phyloP scores from a whole-genome alignment of 1,140 invertebrate genomes.

The Pachypeltis micranthus region DNA sequence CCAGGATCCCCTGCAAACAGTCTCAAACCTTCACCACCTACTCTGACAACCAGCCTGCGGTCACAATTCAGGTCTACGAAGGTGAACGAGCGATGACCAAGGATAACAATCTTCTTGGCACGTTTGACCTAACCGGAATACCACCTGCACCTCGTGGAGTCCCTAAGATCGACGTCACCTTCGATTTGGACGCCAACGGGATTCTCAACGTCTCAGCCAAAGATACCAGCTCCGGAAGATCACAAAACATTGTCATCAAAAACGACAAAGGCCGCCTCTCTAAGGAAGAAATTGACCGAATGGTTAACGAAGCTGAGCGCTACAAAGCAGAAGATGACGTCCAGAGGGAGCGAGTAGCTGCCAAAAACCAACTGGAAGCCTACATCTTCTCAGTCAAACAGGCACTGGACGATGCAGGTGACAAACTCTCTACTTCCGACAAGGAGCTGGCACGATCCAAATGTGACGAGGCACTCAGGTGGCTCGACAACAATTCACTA shows the following conservation, averaged over 20 bases:
- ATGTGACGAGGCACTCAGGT: slow-evolving; percentile 41
- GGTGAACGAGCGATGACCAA: slow-evolving; percentile 53
- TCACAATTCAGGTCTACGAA: slow-evolving; percentile 53
- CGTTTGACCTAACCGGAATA: slow-evolving; percentile 58
- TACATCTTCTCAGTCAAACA: slow-evolving; percentile 70
- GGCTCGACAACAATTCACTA: slow-evolving; percentile 50
- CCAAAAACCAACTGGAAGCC: slow-evolving; percentile 67
- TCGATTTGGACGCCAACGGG: slow-evolving; percentile 68
- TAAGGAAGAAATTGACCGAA: slow-evolving; percentile 83
- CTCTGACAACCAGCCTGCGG: slow-evolving; percentile 54
- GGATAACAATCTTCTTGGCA: slow-evolving; percentile 66
- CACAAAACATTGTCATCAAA: slow-evolving; percentile 71
- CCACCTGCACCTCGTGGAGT: slow-evolving; percentile 45
- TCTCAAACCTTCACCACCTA: slow-evolving; percentile 43
- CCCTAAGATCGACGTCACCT: slow-evolving; percentile 41
- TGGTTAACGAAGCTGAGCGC: slow-evolving; percentile 67
- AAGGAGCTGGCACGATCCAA: slow-evolving; percentile 35
- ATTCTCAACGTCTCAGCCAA: slow-evolving; percentile 68
- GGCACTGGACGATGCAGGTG: slow-evolving; percentile 26
- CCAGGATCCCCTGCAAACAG: slow-evolving; percentile 42
- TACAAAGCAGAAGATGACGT: slow-evolving; percentile 42
- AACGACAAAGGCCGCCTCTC: slow-evolving; percentile 86
- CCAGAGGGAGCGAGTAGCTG: slow-evolving; percentile 44
- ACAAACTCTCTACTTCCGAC: slow-evolving; percentile 12
- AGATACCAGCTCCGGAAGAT: slow-evolving; percentile 62